Percentiles rank a stretch among this genome's conserved stretches.
Evolutionary conservation across 1,140 invertebrate species (phyloP).

Genomic region (Diuraphis noxia): DNA sequence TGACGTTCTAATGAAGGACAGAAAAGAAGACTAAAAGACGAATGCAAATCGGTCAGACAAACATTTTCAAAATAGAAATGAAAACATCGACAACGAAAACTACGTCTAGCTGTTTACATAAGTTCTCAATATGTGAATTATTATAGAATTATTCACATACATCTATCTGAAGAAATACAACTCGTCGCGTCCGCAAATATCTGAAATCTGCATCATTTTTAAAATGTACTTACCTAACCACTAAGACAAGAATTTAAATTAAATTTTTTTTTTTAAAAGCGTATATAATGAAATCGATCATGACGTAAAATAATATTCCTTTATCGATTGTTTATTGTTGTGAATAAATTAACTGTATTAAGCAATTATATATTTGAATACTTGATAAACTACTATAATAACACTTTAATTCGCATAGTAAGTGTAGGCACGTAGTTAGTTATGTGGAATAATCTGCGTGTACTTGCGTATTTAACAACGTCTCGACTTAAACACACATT

Average conservation of each 20-base stretch:
- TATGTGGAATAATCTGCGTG: background rate
- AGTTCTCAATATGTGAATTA: background rate
- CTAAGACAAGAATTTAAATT: too few species aligned
- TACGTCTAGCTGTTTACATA: background rate
- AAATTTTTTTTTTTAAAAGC: too few species aligned
- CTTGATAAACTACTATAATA: background rate
- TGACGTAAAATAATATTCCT: background rate
- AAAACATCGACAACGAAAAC: background rate
- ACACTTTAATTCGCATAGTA: too few species aligned
- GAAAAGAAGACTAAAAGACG: background rate
- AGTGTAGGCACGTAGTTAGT: too few species aligned
- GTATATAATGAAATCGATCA: background rate
- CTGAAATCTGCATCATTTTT: background rate
- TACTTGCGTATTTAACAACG: too few species aligned
- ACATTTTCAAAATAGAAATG: background rate
- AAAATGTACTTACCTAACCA: background rate
- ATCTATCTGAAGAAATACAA: background rate
- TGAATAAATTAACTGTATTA: background rate
- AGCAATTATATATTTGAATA: background rate
- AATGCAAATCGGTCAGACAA: background rate
- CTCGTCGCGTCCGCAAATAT: background rate
- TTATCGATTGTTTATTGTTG: background rate
- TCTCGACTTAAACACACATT: too few species aligned
- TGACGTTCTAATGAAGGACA: background rate
- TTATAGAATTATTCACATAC: background rate